A percentile compares a stretch with the other conserved stretches of the same genome.
phyloP scores from a whole-genome alignment of 1,140 invertebrate genomes.

The Drosophila lacertosa region DNA sequence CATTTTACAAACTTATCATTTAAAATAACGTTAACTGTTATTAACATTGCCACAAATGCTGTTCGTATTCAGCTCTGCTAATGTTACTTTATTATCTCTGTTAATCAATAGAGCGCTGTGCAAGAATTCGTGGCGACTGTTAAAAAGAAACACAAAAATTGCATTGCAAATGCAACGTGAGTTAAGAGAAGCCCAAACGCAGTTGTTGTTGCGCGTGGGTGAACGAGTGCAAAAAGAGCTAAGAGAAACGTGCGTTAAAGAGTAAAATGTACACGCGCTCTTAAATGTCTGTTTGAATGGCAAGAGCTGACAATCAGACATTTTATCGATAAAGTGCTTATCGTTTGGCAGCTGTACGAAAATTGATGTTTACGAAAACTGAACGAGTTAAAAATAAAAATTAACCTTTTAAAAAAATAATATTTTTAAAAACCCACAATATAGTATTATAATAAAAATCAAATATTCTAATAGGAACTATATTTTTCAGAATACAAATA shows the following conservation, averaged over 20 bases:
- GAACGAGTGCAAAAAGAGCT: constrained; percentile 9
- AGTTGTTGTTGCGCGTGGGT: constrained; percentile 24
- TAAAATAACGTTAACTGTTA: constrained; percentile 26
- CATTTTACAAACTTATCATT: neutral
- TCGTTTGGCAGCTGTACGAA: neutral
- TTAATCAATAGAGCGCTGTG: neutral
- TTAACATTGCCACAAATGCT: neutral
- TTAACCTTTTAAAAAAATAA: too few species aligned
- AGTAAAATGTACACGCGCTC: constrained; percentile 8
- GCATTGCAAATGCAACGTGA: constrained; percentile 41
- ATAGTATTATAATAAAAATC: too few species aligned
- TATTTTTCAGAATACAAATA: too few species aligned
- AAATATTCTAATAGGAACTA: too few species aligned
- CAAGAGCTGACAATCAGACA: constrained; percentile 24
- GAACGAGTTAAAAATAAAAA: too few species aligned
- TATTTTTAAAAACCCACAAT: too few species aligned
- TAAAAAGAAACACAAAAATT: neutral
- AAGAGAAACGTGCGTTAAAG: constrained; percentile 24
- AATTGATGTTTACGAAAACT: neutral
- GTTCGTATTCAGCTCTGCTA: constrained; percentile 2
- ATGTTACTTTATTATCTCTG: neutral
- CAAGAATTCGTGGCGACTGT: neutral
- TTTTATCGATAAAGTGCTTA: constrained; percentile 27
- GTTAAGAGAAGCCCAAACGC: constrained; percentile 3
- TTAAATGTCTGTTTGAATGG: constrained; percentile 6